Evolutionary conservation across 92 coral and sea anemone genomes (phyloP), one percentile per base, ranked within the genome.

Genomic region (Zoanthus gigantus): DNA sequence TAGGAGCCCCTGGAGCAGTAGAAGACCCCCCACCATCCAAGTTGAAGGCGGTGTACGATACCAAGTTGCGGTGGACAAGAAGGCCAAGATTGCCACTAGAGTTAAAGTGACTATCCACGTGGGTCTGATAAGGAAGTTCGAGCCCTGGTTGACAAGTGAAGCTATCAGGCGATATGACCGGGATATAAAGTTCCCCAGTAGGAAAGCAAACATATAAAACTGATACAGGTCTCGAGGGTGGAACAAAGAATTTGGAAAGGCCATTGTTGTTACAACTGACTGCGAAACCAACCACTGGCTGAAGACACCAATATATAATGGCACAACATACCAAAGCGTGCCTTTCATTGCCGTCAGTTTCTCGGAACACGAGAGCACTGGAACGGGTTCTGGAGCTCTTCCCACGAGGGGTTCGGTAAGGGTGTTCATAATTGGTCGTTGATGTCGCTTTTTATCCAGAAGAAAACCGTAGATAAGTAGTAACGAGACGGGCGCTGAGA

Each of bases 201-300:
- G 72, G 58, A 74, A 85, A 12, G 88, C 88, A 74, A 85, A 85
- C 71, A 56, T 74, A 72, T 85, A 85, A 17, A 85, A 74, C 72
- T 85, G 88, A 37, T 85, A 85, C 1, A 85, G 81, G 37, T 85
- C 88, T 54, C 88, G 88, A 2, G 88, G 88, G 54, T 56, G 88
- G 67, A 85, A 73, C 11, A 73, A 69, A 8, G 12, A 23, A 42
- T 74, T 85, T 0, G 88, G 82, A 54, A 85, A 85, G 18, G 88
- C 88, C 88, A 85, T 85, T 74, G 88, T 85, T 73, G 88, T 85
- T 12, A 85, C 88, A 67, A 85, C 88, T 4, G 88, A 73, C 71
- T 85, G 88, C 34, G 79, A 37, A 67, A 32, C 56, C 79, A 85
- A 1, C 68, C 68, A 85, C 30, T 85, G 88, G 44, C 88, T 85